Evolutionary conservation across 2,797 vertebrate genomes (phyloP).

Genomic region (Zenarchopterus dispar): DNA sequence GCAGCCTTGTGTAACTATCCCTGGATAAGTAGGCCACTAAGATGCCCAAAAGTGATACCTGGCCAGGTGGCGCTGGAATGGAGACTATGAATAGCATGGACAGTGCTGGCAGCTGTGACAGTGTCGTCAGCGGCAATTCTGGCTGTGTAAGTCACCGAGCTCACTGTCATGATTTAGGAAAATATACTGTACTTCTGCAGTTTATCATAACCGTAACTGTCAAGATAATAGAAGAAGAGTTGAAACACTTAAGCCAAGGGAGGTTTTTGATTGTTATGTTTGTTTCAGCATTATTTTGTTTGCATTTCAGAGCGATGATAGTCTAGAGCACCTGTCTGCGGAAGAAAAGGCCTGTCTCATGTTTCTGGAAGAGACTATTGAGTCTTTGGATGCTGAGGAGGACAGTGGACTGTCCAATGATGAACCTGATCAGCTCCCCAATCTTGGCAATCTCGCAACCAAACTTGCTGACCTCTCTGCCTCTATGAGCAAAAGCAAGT

Average conservation of each 20-base stretch:
- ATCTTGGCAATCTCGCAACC: constrained; percentile 52
- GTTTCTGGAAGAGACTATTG: constrained; percentile 94
- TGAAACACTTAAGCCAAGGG: neutral
- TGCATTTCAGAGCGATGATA: constrained; percentile 86
- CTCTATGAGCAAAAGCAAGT: constrained; percentile 64
- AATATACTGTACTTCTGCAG: neutral
- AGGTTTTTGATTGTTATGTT: constrained; percentile 1
- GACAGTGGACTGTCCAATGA: constrained; percentile 87
- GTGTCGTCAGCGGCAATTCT: constrained; percentile 86
- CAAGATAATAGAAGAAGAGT: neutral
- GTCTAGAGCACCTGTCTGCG: constrained; percentile 89
- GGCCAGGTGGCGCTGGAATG: constrained; percentile 80
- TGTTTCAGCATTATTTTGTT: neutral
- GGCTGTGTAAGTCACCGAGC: constrained; percentile 70
- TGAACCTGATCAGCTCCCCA: constrained; percentile 68
- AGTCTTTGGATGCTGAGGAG: constrained; percentile 89
- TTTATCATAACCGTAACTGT: constrained; percentile 2
- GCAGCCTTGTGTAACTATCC: constrained; percentile 14
- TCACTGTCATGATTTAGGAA: neutral
- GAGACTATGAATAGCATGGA: constrained; percentile 76
- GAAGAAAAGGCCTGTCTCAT: constrained; percentile 94
- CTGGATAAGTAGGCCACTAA: constrained; percentile 41
- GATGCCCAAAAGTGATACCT: constrained; percentile 90
- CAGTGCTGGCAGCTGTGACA: constrained; percentile 86
- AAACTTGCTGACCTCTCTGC: constrained; percentile 74